Percentiles rank a stretch among this genome's conserved stretches.
phyloP scores from a whole-genome alignment of 2,888 invertebrate species.

The Saturnia japonica region DNA sequence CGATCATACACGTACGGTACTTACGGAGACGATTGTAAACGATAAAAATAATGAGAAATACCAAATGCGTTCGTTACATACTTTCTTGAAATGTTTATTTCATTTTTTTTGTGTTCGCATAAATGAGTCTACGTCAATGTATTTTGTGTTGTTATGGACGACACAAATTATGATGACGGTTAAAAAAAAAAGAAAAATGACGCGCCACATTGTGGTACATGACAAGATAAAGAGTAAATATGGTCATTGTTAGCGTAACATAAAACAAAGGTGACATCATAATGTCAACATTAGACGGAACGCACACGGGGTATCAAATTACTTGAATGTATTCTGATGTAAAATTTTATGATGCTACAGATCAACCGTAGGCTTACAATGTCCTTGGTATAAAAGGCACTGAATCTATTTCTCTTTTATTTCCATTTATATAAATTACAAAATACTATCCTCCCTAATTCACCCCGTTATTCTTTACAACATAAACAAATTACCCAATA shows the following conservation, averaged over 20 bases:
- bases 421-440: not conserved
- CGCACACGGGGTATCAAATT: slow-evolving; percentile 41
- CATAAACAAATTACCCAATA: too few species aligned
- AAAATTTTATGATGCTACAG: slow-evolving; percentile 23
- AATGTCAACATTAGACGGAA: slow-evolving; percentile 43
- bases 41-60: not conserved
- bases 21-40: not conserved
- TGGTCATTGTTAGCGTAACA: slow-evolving; percentile 49
- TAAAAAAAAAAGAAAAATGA: slow-evolving; percentile 30
- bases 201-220: slow-evolving; percentile 31
- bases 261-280: slow-evolving; percentile 62
- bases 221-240: slow-evolving; percentile 59
- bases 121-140: not conserved
- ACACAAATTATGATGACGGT: slow-evolving; percentile 8
- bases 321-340: slow-evolving; percentile 43
- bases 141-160: slow-evolving; percentile 3
- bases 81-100: not conserved
- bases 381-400: not conserved
- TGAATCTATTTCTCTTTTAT: not conserved
- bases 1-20: not conserved
- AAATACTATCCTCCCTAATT: not conserved
- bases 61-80: not conserved
- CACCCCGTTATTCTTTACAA: too few species aligned
- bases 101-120: not conserved
- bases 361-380: not conserved